These are phyloP conservation scores for Perca flavescens DNA, from an alignment of 2,113 vertebrate genomes.

Conservation along the genomic window DNA sequence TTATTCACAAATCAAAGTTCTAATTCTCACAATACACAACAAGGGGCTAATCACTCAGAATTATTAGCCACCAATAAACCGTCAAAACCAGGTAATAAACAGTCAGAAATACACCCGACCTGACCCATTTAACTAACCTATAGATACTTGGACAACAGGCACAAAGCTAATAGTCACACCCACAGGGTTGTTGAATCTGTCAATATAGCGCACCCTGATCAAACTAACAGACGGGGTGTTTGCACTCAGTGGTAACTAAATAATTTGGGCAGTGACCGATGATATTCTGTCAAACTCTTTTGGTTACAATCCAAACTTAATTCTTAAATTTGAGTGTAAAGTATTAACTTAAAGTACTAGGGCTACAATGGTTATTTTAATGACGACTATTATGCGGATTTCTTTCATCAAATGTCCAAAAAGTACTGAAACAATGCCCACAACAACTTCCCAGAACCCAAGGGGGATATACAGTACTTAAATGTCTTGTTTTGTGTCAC, in stretches of 20 bases:
- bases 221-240: constrained; percentile 40
- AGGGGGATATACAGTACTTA: too few relatives aligned
- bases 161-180: constrained; percentile 24
- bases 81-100: not conserved
- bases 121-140: not conserved
- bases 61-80: constrained; percentile 13
- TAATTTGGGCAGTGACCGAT: not conserved
- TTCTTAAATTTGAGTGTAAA: not conserved
- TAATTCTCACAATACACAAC: not conserved
- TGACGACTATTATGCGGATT: not conserved
- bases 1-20: not conserved
- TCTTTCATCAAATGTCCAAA: not conserved
- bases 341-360: not conserved
- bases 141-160: not conserved
- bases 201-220: constrained; percentile 21
- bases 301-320: not conserved
- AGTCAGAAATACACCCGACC: not conserved
- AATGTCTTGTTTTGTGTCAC: not conserved
- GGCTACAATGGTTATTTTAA: not conserved
- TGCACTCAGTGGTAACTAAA: not conserved
- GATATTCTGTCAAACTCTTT: not conserved
- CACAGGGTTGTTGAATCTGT: constrained; percentile 21
- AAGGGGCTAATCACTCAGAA: not conserved
- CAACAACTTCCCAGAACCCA: not conserved
- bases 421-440: not conserved